Evolutionary conservation across 2,888 invertebrate genomes (phyloP), one percentile per base, ranked within the genome.

Genomic region (Phortica magna): DNA sequence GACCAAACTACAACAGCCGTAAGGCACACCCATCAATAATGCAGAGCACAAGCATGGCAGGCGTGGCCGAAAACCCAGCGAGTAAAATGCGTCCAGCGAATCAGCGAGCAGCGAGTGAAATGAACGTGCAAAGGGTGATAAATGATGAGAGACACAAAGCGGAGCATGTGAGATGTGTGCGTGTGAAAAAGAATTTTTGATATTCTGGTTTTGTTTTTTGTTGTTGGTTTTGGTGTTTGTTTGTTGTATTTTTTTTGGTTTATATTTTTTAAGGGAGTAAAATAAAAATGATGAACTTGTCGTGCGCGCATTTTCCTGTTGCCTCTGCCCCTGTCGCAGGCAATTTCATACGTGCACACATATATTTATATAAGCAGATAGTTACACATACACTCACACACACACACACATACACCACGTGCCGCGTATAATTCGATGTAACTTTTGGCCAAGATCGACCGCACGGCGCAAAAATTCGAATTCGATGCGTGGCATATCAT

Each of bases 381-480:
- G 12, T 14, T 2, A 55, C n/a, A 55, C n/a, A 7, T 12, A 55
- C 55, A 14, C 17, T 2, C n/a, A 55, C 55, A 55, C 5, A 55
- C 12, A 55, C 55, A 55, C 14, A 55, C 12, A 79, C 82, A 81
- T 78, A 81, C 79, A 88, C 85, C 90, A 89, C 90, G 89, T 89
- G 90, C 89, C 82, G 81, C 83, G 87, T 89, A 90, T 90, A 90
- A 89, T 89, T 88, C 85, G 84, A 83, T 83, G 89, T 85, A 84
- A 84, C 89, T 86, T 88, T 87, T 82, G 73, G 78, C 77, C 68
- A 12, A 7, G 42, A 41, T 41, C 17, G 72, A 31, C 73, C 57
- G 59, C 59, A 17, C 41, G 19, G 59, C 19, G 17, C 70, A 68
- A 68, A 57, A 41, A 61, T 22, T 7, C 31, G 17, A 61, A 61